These are phyloP conservation scores for Petrocephalus schoutedeni DNA, from an alignment of 2,797 vertebrate genomes.

Conservation along the genomic window DNA sequence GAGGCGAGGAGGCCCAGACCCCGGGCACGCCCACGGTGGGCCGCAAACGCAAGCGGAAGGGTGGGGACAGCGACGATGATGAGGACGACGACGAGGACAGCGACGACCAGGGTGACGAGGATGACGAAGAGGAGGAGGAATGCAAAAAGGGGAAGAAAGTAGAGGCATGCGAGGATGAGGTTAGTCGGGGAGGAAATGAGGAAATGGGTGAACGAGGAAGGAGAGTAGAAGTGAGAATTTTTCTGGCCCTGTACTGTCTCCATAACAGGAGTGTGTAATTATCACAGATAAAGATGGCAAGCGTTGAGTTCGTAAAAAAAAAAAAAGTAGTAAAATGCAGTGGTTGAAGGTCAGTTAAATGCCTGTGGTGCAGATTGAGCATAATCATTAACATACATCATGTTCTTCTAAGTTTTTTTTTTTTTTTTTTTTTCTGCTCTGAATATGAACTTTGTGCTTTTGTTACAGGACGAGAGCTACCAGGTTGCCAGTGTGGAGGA, in stretches of 20 bases:
- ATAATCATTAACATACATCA: not conserved
- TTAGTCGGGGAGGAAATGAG: slow-evolving; percentile 41
- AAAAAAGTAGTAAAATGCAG: not conserved
- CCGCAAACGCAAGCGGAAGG: slow-evolving; percentile 78
- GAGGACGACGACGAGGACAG: slow-evolving; percentile 85
- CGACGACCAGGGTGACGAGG: slow-evolving; percentile 82
- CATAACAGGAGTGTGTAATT: not conserved
- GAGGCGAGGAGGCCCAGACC: slow-evolving; percentile 67
- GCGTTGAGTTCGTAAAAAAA: not conserved
- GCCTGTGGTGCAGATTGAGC: not conserved
- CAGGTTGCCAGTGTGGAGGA: slow-evolving; percentile 82
- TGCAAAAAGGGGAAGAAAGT: slow-evolving; percentile 79
- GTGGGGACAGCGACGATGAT: slow-evolving; percentile 78
- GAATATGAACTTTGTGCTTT: slow-evolving; percentile 34
- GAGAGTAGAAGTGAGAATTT: not conserved
- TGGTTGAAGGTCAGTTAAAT: not conserved
- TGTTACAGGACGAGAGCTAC: slow-evolving; percentile 76
- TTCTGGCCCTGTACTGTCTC: not conserved
- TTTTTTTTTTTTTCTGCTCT: not conserved
- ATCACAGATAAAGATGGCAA: not conserved
- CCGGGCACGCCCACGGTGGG: slow-evolving; percentile 58
- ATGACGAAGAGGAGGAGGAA: slow-evolving; percentile 74
- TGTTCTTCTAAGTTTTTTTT: not conserved
- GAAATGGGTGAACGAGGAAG: not conserved
- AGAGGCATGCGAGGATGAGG: slow-evolving; percentile 84